Conservation (phyloP, 2,888 invertebrate genomes). For the Chrysina gloriosa region DNA sequence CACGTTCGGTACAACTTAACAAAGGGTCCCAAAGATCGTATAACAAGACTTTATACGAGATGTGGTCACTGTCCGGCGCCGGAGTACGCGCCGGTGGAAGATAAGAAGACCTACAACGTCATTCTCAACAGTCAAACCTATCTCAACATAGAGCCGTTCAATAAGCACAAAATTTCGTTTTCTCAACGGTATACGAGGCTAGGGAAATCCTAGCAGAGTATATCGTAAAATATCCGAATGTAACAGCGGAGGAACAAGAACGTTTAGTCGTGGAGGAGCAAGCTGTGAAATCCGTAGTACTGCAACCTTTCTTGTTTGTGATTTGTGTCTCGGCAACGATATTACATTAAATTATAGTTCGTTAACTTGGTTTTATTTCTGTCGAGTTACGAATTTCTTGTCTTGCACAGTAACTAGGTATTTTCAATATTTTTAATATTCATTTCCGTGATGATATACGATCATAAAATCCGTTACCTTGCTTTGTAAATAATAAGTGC, state of each 20-base stretch:
- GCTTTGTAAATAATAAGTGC: too few species aligned
- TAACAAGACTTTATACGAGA: slow-evolving; percentile 71
- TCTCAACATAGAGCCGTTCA: not conserved
- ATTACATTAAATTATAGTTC: not conserved
- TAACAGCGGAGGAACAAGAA: not conserved
- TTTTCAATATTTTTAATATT: too few species aligned
- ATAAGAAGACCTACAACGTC: slow-evolving; percentile 71
- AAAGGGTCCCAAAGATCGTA: slow-evolving; percentile 71
- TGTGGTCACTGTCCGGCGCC: slow-evolving; percentile 78
- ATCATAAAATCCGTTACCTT: too few species aligned
- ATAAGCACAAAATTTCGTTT: not conserved
- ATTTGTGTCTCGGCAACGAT: not conserved
- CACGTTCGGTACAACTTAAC: slow-evolving; percentile 76
- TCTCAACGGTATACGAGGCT: not conserved
- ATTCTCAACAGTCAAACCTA: slow-evolving; percentile 71
- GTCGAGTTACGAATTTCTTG: too few species aligned
- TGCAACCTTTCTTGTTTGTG: not conserved
- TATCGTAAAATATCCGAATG: not conserved
- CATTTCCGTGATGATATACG: too few species aligned
- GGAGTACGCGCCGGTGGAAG: slow-evolving; percentile 68
- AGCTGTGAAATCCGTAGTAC: not conserved
- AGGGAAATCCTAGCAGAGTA: not conserved
- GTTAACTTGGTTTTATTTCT: not conserved
- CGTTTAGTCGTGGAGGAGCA: not conserved
- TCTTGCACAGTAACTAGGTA: too few species aligned